Conservation (phyloP, 2,113 vertebrate genomes). For the Nerophis ophidion region DNA sequence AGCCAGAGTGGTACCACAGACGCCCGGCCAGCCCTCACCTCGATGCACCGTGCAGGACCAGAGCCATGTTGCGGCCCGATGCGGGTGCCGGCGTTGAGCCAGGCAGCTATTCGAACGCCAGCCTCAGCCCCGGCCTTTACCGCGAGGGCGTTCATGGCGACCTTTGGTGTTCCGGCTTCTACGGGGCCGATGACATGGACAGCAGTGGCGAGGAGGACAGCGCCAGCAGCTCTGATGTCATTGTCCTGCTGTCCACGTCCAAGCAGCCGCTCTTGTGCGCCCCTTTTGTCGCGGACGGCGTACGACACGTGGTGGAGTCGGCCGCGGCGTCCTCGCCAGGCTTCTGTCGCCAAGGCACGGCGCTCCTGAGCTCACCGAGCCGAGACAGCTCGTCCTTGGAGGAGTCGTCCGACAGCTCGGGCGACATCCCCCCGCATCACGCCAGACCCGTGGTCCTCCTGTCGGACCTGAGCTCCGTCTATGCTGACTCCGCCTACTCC, state of each 20-base stretch:
- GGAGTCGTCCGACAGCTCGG: slow-evolving; percentile 52
- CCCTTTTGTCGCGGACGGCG: slow-evolving; percentile 45
- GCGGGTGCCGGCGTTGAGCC: slow-evolving; percentile 22
- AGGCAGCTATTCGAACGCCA: slow-evolving; percentile 39
- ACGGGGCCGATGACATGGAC: slow-evolving; percentile 21
- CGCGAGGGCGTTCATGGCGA: slow-evolving; percentile 32
- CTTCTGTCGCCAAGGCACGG: slow-evolving; percentile 42
- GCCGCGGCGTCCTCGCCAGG: slow-evolving; percentile 39
- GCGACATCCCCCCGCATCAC: slow-evolving; percentile 51
- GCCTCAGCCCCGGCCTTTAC: slow-evolving; percentile 28
- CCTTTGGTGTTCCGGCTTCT: slow-evolving; percentile 54
- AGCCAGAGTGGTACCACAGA: slow-evolving; percentile 61
- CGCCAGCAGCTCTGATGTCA: slow-evolving; percentile 61
- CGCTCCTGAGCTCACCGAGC: slow-evolving; percentile 52
- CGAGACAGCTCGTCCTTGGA: slow-evolving; percentile 52
- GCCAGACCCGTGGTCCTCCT: slow-evolving; percentile 53
- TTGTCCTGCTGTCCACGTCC: slow-evolving; percentile 54
- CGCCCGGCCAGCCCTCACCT: slow-evolving; percentile 36
- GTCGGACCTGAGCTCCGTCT: slow-evolving; percentile 40
- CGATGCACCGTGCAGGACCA: slow-evolving; percentile 33
- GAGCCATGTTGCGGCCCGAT: slow-evolving; percentile 21
- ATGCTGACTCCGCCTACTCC: slow-evolving; percentile 16
- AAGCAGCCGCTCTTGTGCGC: slow-evolving; percentile 54
- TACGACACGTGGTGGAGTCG: slow-evolving; percentile 46
- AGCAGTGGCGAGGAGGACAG: slow-evolving; percentile 60